Evolutionary conservation across 2,888 invertebrate genomes (phyloP), one percentile per base, ranked within the genome.

Genomic region (Diaprepes abbreviatus): DNA sequence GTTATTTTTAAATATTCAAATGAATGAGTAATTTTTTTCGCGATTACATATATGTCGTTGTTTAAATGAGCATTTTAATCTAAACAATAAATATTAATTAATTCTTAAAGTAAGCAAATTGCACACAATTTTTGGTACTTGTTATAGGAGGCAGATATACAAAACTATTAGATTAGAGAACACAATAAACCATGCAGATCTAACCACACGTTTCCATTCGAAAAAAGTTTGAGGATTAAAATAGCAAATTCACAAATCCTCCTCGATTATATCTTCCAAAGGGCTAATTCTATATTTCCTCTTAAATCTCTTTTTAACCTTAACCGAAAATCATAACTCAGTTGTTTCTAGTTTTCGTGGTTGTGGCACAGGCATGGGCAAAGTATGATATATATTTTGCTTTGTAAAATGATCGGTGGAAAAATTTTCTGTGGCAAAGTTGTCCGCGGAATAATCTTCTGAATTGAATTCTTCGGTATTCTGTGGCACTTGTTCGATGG

Each of bases 291-390:
- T 19, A 21, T 16, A 16, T 10, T 16, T 35, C 7, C 43, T 12
- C 10, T 45, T 59, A 28, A 52, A 59, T 38, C 28, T 59, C 12
- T 19, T 45, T 35, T 59, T 66, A 12, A 59, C 31, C 14, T 38
- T 58, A 57, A 21, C 5, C 24, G 45, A 63, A 45, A 54, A 70
- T 71, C 74, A 93, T 81, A 93, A 85, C 85, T 93, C 93, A 57
- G 93, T 93, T 73, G 93, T 93, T 84, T 93, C 93, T 83, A 93
- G 86, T 84, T 92, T 93, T 82, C 91, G 77, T 60, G 77, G 78
- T 24, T 79, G 79, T 19, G 71, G 70, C 12, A 72, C 63, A 28
- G 80, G 79, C 40, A 80, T 75, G 19, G 83, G 87, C 73, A 89
- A 80, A 17, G 88, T 85, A 79, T 88, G 92, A 78, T 93, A 93